Evolutionary conservation across 2,797 vertebrate species (phyloP).

Genomic region (Scarus forsteni): DNA sequence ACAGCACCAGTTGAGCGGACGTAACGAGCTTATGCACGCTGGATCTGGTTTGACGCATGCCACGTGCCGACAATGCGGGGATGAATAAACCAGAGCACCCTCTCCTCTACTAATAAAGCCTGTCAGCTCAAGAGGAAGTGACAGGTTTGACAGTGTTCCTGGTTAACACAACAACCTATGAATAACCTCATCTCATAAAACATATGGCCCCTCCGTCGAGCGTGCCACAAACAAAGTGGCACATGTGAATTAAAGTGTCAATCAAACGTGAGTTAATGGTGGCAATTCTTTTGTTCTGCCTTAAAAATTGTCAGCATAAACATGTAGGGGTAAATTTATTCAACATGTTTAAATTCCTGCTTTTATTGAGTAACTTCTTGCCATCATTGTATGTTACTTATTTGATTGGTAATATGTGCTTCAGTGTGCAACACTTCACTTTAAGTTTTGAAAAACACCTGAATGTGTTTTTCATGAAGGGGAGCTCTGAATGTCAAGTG

Average conservation of each 20-base stretch:
- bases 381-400: not conserved
- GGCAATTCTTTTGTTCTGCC: conserved; percentile 5
- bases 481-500: no score
- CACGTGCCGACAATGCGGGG: conserved; percentile 34
- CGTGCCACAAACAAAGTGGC: conserved; percentile 51
- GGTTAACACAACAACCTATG: conserved; percentile 73
- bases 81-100: conserved; percentile 56
- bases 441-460: no score
- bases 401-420: no score
- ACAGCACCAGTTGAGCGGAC: conserved; percentile 56
- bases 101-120: conserved; percentile 62
- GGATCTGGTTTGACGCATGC: conserved; percentile 55
- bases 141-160: conserved; percentile 71
- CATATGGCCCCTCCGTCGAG: conserved; percentile 68
- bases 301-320: conserved; percentile 6
- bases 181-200: conserved; percentile 72
- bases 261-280: conserved; percentile 37
- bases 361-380: not conserved
- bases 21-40: conserved; percentile 65
- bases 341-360: not conserved
- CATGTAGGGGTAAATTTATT: not conserved
- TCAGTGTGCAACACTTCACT: no score
- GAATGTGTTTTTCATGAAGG: no score
- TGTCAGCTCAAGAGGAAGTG: conserved; percentile 69
- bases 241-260: conserved; percentile 62